Percentiles rank a stretch among this genome's conserved stretches.
phyloP scores from a whole-genome alignment of 1,140 invertebrate genomes.

The Heliconius melpomene region DNA sequence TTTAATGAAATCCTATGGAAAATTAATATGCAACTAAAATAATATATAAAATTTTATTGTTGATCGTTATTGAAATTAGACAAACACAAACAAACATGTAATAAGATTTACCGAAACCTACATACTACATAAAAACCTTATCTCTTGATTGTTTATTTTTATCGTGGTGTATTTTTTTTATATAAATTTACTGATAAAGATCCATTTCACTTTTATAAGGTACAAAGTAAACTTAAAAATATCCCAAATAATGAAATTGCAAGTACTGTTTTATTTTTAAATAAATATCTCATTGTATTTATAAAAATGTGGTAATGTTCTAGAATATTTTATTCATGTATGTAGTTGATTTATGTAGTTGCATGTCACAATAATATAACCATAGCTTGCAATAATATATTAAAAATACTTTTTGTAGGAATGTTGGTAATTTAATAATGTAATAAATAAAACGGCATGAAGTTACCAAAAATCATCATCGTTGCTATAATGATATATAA shows the following conservation, averaged over 20 bases:
- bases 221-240: neutral
- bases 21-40: no score
- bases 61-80: no score
- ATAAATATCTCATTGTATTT: neutral
- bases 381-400: neutral
- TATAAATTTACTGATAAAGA: neutral
- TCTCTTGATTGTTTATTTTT: neutral
- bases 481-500: neutral
- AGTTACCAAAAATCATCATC: neutral
- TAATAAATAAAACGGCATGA: neutral
- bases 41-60: no score
- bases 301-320: neutral
- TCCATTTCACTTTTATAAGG: neutral
- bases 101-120: no score
- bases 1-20: no score
- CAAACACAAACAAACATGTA: no score
- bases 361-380: neutral
- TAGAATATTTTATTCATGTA: neutral
- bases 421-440: neutral
- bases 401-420: conserved; percentile 1
- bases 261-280: neutral
- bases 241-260: neutral
- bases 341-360: neutral
- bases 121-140: no score
- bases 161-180: neutral